Conservation (phyloP, 2,888 invertebrate genomes). For the Ceraclea dissimilis region DNA sequence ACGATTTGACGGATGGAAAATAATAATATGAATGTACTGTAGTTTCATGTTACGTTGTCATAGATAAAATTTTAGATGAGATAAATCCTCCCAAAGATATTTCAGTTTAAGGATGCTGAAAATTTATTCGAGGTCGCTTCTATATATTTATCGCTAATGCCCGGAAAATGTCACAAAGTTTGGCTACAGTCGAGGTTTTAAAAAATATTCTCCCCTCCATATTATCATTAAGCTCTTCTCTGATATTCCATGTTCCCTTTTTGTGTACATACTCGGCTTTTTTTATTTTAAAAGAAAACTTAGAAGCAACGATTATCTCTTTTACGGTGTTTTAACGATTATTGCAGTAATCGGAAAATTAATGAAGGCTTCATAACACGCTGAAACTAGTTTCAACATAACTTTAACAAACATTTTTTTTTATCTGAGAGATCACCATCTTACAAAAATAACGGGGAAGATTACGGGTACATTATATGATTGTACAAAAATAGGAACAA, state of each 20-base stretch:
- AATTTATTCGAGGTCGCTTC: background rate
- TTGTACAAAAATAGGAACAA: too few relatives aligned
- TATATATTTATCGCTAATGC: background rate
- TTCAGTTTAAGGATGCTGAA: too few relatives aligned
- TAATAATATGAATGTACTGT: too few relatives aligned
- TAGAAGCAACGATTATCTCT: background rate
- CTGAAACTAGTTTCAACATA: too few relatives aligned
- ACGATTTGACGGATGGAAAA: too few relatives aligned
- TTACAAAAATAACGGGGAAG: too few relatives aligned
- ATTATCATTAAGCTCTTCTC: background rate
- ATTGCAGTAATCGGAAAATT: background rate
- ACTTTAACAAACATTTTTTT: too few relatives aligned
- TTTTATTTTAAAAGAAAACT: background rate
- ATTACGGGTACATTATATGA: too few relatives aligned
- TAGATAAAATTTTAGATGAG: background rate
- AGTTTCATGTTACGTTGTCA: too few relatives aligned
- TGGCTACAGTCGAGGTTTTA: background rate
- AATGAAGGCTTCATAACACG: background rate
- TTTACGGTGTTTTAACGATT: background rate
- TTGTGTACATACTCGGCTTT: too few relatives aligned
- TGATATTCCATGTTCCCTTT: background rate
- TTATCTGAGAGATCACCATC: too few relatives aligned
- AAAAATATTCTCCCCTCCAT: background rate
- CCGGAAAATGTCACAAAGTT: constrained; percentile 2
- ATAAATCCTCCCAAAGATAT: background rate